A percentile compares a stretch with the other conserved stretches of the same genome.
Conservation (phyloP, 2,888 invertebrate genomes). For the Celastrina argiolus region DNA sequence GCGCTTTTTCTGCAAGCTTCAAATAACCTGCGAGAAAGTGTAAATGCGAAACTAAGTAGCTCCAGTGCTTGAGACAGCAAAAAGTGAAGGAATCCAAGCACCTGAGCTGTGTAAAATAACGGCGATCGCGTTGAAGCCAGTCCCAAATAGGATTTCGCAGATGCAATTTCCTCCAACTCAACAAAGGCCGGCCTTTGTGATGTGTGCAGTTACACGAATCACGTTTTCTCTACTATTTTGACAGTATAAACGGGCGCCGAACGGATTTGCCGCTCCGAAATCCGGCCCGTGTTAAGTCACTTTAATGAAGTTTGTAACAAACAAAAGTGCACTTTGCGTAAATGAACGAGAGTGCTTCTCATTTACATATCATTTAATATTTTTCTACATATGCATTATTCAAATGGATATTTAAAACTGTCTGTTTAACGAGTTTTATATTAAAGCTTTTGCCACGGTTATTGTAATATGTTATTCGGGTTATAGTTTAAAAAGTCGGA, state of each 20-base stretch:
- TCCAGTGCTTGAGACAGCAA: background rate
- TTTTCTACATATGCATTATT: background rate
- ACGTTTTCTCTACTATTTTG: slow-evolving; percentile 47
- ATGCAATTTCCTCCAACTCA: slow-evolving; percentile 61
- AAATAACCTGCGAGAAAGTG: background rate
- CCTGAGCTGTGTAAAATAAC: slow-evolving; percentile 19
- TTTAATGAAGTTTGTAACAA: slow-evolving; percentile 33
- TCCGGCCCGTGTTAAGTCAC: slow-evolving; percentile 22
- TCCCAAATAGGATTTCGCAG: slow-evolving; percentile 50
- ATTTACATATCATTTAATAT: slow-evolving; percentile 11
- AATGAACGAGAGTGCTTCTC: background rate
- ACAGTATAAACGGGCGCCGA: slow-evolving; percentile 34
- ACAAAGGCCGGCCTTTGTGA: slow-evolving; percentile 51
- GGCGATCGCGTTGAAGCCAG: slow-evolving; percentile 37
- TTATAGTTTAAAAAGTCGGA: background rate
- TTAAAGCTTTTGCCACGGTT: background rate
- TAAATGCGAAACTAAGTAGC: background rate
- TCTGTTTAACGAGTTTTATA: background rate
- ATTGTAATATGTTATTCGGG: background rate
- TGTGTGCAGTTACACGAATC: slow-evolving; percentile 49
- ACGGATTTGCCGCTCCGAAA: slow-evolving; percentile 33
- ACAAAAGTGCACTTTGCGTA: slow-evolving; percentile 19
- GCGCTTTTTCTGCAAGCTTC: background rate
- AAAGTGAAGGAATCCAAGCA: slow-evolving; percentile 1
- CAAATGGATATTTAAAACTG: background rate